phyloP scores from a whole-genome alignment of 2,888 invertebrate genomes.

The Apeira syringaria region DNA sequence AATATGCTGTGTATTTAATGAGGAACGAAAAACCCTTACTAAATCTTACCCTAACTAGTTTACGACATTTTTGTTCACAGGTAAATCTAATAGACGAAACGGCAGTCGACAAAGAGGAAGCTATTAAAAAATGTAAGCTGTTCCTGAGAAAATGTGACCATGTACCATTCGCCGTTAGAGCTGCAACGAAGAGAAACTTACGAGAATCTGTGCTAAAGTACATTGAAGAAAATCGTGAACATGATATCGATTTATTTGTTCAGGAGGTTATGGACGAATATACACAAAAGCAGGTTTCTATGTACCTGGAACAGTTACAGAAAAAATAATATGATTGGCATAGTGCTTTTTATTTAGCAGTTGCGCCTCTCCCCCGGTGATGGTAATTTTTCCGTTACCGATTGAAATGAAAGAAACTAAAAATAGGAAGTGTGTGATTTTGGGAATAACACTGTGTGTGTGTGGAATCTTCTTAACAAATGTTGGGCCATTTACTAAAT shows the following conservation, averaged over 20 bases:
- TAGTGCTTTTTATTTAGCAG: too few relatives aligned
- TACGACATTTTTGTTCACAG: not conserved
- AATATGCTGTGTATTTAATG: too few relatives aligned
- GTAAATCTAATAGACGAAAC: constrained; percentile 89
- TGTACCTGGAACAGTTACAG: constrained; percentile 68
- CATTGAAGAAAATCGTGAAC: constrained; percentile 79
- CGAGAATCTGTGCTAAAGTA: constrained; percentile 65
- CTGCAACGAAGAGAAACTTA: constrained; percentile 73
- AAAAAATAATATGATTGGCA: too few relatives aligned
- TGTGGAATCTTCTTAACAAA: too few relatives aligned
- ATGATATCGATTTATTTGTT: constrained; percentile 84
- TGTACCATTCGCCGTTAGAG: constrained; percentile 81
- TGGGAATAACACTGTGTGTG: too few relatives aligned
- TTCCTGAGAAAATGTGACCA: constrained; percentile 81
- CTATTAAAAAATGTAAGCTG: constrained; percentile 14
- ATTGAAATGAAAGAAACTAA: too few relatives aligned
- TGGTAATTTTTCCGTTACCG: too few relatives aligned
- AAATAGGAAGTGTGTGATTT: too few relatives aligned
- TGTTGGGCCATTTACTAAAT: too few relatives aligned
- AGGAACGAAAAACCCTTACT: too few relatives aligned
- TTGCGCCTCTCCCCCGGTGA: too few relatives aligned
- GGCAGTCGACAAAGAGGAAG: constrained; percentile 49
- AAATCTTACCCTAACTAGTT: too few relatives aligned
- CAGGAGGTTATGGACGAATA: constrained; percentile 80
- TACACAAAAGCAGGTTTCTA: constrained; percentile 86